Conservation (phyloP, 2,797 vertebrate genomes). For the Xerus rutilus region DNA sequence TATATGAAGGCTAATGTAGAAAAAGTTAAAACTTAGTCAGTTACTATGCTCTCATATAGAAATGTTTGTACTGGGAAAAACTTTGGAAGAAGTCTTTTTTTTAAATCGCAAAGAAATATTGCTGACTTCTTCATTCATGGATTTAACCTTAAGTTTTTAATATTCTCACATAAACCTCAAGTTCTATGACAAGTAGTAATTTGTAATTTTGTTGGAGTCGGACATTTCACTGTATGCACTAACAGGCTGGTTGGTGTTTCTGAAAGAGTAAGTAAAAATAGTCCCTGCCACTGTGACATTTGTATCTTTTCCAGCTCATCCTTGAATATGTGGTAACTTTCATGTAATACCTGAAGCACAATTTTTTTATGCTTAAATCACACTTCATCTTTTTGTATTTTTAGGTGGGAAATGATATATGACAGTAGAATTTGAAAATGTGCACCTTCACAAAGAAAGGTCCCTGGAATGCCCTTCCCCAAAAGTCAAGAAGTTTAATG, state of each 20-base stretch:
- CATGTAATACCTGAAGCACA: background rate
- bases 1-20: background rate
- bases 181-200: background rate
- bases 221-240: background rate
- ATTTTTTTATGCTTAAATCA: background rate
- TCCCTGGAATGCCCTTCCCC: background rate
- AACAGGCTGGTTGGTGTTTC: background rate
- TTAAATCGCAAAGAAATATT: slow-evolving; percentile 39
- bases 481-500: background rate
- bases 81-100: background rate
- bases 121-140: background rate
- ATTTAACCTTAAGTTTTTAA: background rate
- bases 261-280: slow-evolving; percentile 23
- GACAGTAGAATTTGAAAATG: background rate
- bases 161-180: background rate
- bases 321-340: slow-evolving; percentile 16
- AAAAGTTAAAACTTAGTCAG: slow-evolving; percentile 47
- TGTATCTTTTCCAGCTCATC: background rate
- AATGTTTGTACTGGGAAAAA: slow-evolving; percentile 20
- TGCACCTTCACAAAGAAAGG: background rate
- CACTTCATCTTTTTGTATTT: background rate
- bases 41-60: background rate
- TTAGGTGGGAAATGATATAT: background rate
- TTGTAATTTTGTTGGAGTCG: background rate
- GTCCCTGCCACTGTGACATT: background rate